phyloP scores from a whole-genome alignment of 2,888 invertebrate genomes.

The Pediacus dermestoides region DNA sequence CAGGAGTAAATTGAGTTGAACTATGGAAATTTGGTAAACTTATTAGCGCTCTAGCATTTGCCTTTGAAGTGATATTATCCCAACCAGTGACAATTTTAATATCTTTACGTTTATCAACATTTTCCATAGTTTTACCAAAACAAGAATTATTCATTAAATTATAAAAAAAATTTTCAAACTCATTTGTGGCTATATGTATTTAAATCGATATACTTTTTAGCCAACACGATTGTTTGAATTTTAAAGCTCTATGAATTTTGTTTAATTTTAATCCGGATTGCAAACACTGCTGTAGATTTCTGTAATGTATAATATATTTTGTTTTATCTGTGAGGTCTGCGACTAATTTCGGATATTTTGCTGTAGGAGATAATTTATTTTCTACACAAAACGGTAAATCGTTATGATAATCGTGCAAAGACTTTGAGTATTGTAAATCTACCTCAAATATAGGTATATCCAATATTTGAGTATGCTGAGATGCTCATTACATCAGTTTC shows the following conservation, averaged over 20 bases:
- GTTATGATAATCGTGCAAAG: slow-evolving; percentile 32
- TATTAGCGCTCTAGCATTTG: slow-evolving; percentile 18
- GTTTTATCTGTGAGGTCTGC: slow-evolving; percentile 28
- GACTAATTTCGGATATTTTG: slow-evolving; percentile 24
- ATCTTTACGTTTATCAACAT: slow-evolving; percentile 15
- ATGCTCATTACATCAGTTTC: no score
- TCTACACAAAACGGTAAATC: slow-evolving; percentile 37
- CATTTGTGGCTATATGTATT: slow-evolving; percentile 21
- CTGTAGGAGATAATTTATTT: slow-evolving; percentile 19
- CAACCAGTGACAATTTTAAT: slow-evolving; percentile 18
- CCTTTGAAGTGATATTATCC: slow-evolving; percentile 16
- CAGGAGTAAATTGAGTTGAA: slow-evolving; percentile 17
- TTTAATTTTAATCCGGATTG: slow-evolving; percentile 18
- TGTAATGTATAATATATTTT: slow-evolving; percentile 39
- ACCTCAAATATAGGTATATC: slow-evolving; percentile 12
- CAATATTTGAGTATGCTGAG: no score
- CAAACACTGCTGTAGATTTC: slow-evolving; percentile 27
- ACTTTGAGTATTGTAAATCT: slow-evolving; percentile 15
- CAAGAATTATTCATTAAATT: slow-evolving; percentile 23
- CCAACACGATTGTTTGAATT: slow-evolving; percentile 25
- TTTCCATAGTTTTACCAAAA: no score
- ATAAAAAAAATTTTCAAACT: slow-evolving; percentile 23
- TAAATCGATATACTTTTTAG: slow-evolving; percentile 22
- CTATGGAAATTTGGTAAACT: slow-evolving; percentile 25
- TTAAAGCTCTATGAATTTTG: slow-evolving; percentile 19